Conservation (phyloP, 2,888 invertebrate species). For the Sturmia bella region DNA sequence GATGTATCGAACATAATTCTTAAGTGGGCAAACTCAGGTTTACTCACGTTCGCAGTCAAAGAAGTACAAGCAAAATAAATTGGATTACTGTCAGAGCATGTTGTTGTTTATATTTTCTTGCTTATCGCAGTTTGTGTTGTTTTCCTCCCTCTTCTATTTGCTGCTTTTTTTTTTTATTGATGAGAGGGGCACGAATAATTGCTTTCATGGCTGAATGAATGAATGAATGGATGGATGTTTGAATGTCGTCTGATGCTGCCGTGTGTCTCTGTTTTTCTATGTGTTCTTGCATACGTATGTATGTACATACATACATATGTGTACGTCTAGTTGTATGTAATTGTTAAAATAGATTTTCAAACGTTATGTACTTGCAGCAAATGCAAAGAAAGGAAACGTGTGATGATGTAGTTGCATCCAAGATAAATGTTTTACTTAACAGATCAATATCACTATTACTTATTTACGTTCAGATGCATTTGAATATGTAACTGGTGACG, state of each 20-base stretch:
- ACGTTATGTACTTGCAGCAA: constrained; percentile 7
- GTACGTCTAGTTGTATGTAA: no score
- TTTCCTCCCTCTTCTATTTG: not conserved
- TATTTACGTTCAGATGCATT: no score
- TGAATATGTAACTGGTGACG: not conserved
- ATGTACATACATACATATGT: no score
- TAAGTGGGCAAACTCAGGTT: no score
- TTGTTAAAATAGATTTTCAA: constrained; percentile 31
- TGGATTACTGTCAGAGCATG: constrained; percentile 70
- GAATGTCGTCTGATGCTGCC: constrained; percentile 51
- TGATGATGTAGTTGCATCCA: constrained; percentile 43
- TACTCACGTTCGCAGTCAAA: constrained; percentile 30
- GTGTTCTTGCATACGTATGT: constrained; percentile 27
- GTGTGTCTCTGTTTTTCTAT: constrained; percentile 34
- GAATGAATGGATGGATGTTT: constrained; percentile 26
- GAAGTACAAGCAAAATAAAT: constrained; percentile 57
- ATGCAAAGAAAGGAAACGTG: constrained; percentile 31
- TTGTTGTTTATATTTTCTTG: constrained; percentile 56
- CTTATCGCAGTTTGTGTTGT: not conserved
- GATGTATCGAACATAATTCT: no score
- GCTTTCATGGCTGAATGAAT: constrained; percentile 53
- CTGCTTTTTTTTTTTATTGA: not conserved
- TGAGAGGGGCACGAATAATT: constrained; percentile 57
- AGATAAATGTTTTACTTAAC: constrained; percentile 50
- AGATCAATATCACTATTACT: constrained; percentile 55